Conservation (phyloP, 2,113 vertebrate species). For the Rutilus rutilus region DNA sequence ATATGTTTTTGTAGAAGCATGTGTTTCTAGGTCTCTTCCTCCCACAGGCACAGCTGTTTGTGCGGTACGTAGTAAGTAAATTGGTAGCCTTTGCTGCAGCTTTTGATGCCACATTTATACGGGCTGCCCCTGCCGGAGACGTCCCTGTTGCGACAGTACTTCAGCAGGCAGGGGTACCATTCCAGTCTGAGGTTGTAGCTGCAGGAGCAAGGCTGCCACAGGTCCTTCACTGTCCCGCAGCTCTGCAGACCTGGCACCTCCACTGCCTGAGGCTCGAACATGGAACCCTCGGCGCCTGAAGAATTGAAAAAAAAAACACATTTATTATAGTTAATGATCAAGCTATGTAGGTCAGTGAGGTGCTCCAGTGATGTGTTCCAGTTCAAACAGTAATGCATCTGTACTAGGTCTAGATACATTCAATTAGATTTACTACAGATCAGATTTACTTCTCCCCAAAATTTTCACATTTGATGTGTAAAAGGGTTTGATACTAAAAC, state of each 20-base stretch:
- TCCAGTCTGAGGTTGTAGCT: constrained; percentile 87
- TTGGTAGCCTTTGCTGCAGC: constrained; percentile 93
- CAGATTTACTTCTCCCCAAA: background rate
- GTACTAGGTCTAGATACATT: background rate
- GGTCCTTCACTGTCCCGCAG: constrained; percentile 79
- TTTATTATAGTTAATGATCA: background rate
- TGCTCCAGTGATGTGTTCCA: background rate
- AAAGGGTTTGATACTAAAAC: background rate
- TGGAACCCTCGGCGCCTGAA: constrained; percentile 86
- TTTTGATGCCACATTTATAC: constrained; percentile 98
- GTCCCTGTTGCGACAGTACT: constrained; percentile 90
- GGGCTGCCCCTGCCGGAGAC: constrained; percentile 77
- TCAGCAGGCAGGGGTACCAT: constrained; percentile 97
- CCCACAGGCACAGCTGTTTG: constrained; percentile 94
- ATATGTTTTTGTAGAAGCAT: background rate
- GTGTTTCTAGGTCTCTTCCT: constrained; percentile 84
- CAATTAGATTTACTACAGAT: background rate
- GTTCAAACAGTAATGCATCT: background rate
- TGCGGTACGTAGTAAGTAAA: constrained; percentile 90
- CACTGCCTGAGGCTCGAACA: constrained; percentile 83
- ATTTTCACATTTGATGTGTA: background rate
- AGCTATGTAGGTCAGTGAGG: background rate
- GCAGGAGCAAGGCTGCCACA: constrained; percentile 88
- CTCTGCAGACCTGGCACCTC: constrained; percentile 76
- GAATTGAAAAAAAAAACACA: background rate